Base-by-base conservation (phyloP, 2,113 vertebrate genomes). In the Scolopax mira region DNA sequence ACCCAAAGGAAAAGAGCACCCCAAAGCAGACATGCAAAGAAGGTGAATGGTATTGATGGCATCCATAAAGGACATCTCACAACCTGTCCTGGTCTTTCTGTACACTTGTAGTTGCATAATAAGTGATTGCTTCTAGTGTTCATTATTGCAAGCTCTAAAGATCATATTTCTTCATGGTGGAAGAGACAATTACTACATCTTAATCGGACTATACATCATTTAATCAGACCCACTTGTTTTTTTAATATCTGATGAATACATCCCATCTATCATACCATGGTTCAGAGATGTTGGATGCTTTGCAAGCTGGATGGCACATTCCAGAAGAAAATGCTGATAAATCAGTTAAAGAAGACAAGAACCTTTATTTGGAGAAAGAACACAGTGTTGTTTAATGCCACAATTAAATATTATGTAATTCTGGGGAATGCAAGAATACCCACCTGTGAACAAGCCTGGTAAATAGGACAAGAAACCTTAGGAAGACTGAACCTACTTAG, bases 151-250 rank as follows among this genome's bases (percentile, higher is more conserved):
- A 42, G 35, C 58, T 70, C 44, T 69, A 66, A 62, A 89, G 89
- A 90, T 80, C 48, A 2, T 95, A 25, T 14, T 79, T 96, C 74
- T 91, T 92, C 48, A 41, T 49, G 67, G 80, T 52, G 51, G 77
- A 75, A 52, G 52, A 87, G 79, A 72, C 52, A 82, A 89, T 94
- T 90, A 42, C 51, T 52, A 22, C 54, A 79, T 90, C 69, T 96
- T 91, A 96, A 90, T 93, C 15, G 16, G 88, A 46, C 58, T 49
- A 80, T 91, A 83, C 46, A 80, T 95, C 77, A 91, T 83, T 94
- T 91, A 94, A 94, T 96, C 92, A 92, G 77, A 49, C 37, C 39
- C 60, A 35, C 72, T 92, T 96, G 88, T 69, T 93, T 96, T 89
- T 90, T 81, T 96, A 96, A 94, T 94, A 91, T 67, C 70, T 1